Base-by-base conservation (phyloP, 2,113 vertebrate species). In the Dinomys branickii region DNA sequence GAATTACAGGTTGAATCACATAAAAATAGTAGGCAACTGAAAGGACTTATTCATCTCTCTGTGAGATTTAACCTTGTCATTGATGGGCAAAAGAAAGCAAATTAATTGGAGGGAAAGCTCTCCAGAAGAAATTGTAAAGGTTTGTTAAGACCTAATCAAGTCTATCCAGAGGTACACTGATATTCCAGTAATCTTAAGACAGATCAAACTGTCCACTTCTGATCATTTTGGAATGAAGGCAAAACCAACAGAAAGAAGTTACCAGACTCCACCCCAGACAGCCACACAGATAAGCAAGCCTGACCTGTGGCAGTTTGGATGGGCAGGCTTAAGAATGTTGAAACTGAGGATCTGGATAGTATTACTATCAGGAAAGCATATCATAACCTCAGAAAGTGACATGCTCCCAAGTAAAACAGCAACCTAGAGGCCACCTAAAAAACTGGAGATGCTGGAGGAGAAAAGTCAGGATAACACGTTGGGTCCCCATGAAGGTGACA, bases 291-390 rank as follows among this genome's bases (percentile, higher is more conserved):
- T 95, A 97, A 94, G 90, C 82, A 63, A 85, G 44, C 59, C 88
- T 58, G 41, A 96, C 7, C 26, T 88, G 85, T 71, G 88, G 95
- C 67, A 88, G 85, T 88, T 96, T 94, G 94, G 97, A 97, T 13
- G 35, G 92, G 96, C 94, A 96, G 85, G 92, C 88, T 97, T 96
- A 97, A 97, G 96, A 95, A 94, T n/a, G 78, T 82, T 77, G 86
- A 95, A 96, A 90, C 50, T 50, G 35, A 97, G 89, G 87, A 90
- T 95, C 97, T 98, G 97, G 95, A 97, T 90, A 98, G 61, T 26
- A 91, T 98, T 97, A 95, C 92, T 94, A 90, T 97, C 91, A 95
- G 61, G 65, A 86, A 95, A 96, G 91, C 91, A n/a, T 93, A 96
- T 96, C 95, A 94, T 96, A 94, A 82, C 94, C 92, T 90, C 92